Conservation (phyloP, 1,140 invertebrate species). For the Apis cerana region DNA sequence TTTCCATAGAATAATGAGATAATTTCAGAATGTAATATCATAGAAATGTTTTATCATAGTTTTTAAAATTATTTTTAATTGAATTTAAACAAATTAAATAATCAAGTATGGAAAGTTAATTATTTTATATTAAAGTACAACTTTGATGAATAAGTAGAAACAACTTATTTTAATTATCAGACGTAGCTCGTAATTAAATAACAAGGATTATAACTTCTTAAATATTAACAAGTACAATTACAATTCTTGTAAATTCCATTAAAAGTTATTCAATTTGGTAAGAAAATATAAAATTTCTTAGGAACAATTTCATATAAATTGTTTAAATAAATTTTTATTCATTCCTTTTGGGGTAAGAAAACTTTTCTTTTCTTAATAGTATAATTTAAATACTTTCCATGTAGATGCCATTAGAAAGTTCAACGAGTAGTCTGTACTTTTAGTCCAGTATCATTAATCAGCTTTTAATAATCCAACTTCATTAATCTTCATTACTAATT, state of each 20-base stretch:
- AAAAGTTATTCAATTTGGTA: background rate
- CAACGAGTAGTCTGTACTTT: background rate
- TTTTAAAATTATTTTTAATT: no score
- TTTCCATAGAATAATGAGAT: no score
- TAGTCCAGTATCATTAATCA: background rate
- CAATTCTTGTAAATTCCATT: background rate
- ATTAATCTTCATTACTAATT: background rate
- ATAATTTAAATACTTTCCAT: background rate
- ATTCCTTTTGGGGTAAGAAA: background rate
- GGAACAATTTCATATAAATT: background rate
- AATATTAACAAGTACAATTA: background rate
- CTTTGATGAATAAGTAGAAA: background rate
- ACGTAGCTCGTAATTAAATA: background rate
- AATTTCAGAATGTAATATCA: no score
- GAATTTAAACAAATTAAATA: background rate
- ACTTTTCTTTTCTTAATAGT: background rate
- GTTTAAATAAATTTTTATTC: background rate
- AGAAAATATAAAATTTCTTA: conserved; percentile 1
- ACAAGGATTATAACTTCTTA: background rate
- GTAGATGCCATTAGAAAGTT: background rate
- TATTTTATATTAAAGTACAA: background rate
- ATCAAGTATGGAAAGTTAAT: background rate
- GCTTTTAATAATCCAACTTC: background rate
- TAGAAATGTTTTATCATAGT: no score
- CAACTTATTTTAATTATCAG: background rate